A percentile compares a stretch with the other conserved stretches of the same genome.
These are phyloP conservation scores for Karalla daura DNA, from an alignment of 2,797 vertebrate species.

Conservation along the genomic window DNA sequence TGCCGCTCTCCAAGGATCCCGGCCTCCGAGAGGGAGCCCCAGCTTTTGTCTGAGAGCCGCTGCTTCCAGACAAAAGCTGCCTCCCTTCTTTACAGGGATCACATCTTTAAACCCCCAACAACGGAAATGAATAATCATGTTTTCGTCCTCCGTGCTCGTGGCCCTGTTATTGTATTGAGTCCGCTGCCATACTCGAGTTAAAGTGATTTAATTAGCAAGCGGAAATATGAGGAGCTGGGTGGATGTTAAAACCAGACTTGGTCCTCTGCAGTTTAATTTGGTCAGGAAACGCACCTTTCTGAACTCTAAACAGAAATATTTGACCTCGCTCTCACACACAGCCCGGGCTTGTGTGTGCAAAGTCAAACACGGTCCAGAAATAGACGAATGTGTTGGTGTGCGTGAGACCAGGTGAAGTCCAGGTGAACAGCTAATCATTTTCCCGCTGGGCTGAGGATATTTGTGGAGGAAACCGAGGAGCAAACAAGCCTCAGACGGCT, in stretches of 20 bases:
- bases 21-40: conserved; percentile 59
- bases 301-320: conserved; percentile 33
- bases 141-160: background rate
- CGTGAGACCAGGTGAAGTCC: conserved; percentile 37
- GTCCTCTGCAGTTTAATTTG: background rate
- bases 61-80: conserved; percentile 18
- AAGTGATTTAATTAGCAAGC: background rate
- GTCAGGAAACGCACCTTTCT: conserved; percentile 14
- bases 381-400: conserved; percentile 41
- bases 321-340: conserved; percentile 39
- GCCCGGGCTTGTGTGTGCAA: conserved; percentile 20
- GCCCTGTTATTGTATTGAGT: background rate
- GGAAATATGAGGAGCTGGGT: conserved; percentile 7
- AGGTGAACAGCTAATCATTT: conserved; percentile 58
- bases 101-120: conserved; percentile 30
- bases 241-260: background rate
- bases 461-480: conserved; percentile 64
- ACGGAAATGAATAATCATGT: background rate
- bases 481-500: conserved; percentile 48
- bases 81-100: conserved; percentile 14
- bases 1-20: conserved; percentile 69
- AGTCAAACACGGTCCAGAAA: conserved; percentile 44
- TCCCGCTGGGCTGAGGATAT: conserved; percentile 58
- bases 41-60: conserved; percentile 60
- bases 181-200: background rate